phyloP scores from a whole-genome alignment of 2,888 invertebrate species.

The Epistrophella euchroma region DNA sequence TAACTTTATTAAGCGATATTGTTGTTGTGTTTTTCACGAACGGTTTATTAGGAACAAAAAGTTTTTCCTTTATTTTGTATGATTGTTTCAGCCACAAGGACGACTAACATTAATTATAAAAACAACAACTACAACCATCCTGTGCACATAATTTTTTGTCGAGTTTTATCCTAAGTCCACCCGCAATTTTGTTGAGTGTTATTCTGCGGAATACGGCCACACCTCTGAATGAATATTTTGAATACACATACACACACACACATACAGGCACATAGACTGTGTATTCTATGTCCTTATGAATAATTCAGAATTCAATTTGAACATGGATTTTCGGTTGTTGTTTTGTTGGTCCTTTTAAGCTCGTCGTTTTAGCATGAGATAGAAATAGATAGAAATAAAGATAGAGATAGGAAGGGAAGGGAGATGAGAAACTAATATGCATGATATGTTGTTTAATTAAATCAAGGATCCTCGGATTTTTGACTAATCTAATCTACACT shows the following conservation, averaged over 20 bases:
- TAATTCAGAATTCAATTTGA: conserved; percentile 75
- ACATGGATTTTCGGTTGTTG: conserved; percentile 73
- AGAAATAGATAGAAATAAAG: conserved; percentile 43
- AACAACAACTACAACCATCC: neutral
- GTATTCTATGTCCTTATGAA: conserved; percentile 60
- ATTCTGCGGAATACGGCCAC: conserved; percentile 64
- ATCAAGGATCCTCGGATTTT: conserved; percentile 64
- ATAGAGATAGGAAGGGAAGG: conserved; percentile 2
- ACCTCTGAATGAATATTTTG: conserved; percentile 56
- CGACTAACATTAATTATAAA: conserved; percentile 63
- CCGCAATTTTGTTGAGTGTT: conserved; percentile 52
- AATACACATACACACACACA: conserved; percentile 29
- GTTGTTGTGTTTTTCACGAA: conserved; percentile 17
- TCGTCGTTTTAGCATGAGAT: conserved; percentile 44
- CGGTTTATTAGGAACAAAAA: conserved; percentile 22
- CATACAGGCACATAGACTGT: neutral
- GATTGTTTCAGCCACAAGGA: conserved; percentile 56
- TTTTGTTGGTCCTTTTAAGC: conserved; percentile 57
- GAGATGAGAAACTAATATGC: conserved; percentile 54
- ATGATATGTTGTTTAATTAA: conserved; percentile 67
- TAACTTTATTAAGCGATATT: conserved; percentile 48
- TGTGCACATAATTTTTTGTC: conserved; percentile 28
- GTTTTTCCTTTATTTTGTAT: conserved; percentile 47
- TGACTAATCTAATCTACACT: conserved; percentile 56
- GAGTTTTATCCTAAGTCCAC: neutral